Evolutionary conservation across 2,797 vertebrate genomes (phyloP).

Genomic region (Labroides dimidiatus): DNA sequence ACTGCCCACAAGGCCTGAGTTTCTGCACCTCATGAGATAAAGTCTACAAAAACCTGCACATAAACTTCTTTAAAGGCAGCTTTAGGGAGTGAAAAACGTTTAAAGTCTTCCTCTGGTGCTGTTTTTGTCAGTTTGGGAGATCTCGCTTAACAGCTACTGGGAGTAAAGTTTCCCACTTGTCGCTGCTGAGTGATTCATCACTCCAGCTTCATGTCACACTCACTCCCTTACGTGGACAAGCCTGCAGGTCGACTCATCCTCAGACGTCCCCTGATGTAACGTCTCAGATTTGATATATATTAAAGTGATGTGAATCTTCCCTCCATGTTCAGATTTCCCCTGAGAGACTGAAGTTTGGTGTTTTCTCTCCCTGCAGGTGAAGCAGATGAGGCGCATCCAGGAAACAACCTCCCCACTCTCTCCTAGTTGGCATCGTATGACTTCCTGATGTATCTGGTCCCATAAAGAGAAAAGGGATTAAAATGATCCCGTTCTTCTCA

Average conservation of each 20-base stretch:
- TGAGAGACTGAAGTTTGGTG: not conserved
- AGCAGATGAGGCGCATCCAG: conserved; percentile 13
- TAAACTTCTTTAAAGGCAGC: conserved; percentile 1
- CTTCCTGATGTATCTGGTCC: conserved; percentile 63
- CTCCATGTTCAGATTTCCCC: too few relatives aligned
- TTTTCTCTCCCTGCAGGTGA: not conserved
- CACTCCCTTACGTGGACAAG: conserved; percentile 39
- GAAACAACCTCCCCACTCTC: conserved; percentile 9
- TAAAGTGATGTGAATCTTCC: not conserved
- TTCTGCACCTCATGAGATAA: not conserved
- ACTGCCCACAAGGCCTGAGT: conserved; percentile 14
- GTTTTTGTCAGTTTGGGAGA: conserved; percentile 64
- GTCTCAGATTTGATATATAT: not conserved
- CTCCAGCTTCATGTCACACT: conserved; percentile 60
- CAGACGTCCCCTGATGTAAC: not conserved
- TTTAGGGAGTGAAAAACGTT: not conserved
- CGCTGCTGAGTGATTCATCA: conserved; percentile 68
- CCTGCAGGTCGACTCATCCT: conserved; percentile 16
- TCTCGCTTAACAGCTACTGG: conserved; percentile 67
- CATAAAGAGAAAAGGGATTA: conserved; percentile 68
- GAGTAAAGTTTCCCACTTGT: conserved; percentile 71
- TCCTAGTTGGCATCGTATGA: conserved; percentile 38
- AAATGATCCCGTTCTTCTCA: conserved; percentile 66
- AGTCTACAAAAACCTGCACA: not conserved
- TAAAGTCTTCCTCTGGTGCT: conserved; percentile 14